These are phyloP conservation scores for Rhincodon typus DNA, from an alignment of 2,797 vertebrate species.

Conservation along the genomic window DNA sequence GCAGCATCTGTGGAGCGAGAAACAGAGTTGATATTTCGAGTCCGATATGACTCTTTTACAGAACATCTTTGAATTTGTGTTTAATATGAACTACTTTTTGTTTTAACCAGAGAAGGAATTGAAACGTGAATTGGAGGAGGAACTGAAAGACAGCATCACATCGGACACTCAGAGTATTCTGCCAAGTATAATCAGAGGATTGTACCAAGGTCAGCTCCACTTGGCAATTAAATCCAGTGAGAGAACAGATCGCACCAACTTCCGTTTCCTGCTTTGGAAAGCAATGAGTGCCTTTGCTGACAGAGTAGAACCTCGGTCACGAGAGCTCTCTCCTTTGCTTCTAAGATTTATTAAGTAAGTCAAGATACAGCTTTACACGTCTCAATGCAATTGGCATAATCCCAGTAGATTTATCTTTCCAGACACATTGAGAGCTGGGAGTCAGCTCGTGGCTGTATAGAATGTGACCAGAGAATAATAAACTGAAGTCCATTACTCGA, in stretches of 20 bases:
- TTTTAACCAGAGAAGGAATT: constrained; percentile 70
- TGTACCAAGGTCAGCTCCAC: constrained; percentile 69
- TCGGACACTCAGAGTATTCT: constrained; percentile 52
- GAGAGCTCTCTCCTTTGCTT: constrained; percentile 84
- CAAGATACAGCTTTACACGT: background rate
- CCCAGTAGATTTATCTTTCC: background rate
- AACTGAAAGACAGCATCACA: constrained; percentile 45
- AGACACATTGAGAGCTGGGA: background rate
- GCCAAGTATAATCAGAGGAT: constrained; percentile 58
- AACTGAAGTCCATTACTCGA: background rate
- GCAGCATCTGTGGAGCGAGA: too few relatives aligned
- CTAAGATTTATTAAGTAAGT: constrained; percentile 83
- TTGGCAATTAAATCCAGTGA: constrained; percentile 56
- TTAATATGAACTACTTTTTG: constrained; percentile 9
- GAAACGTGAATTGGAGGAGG: constrained; percentile 51
- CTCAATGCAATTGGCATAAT: background rate
- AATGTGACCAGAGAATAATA: background rate
- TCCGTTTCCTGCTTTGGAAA: constrained; percentile 82
- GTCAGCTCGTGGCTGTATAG: background rate
- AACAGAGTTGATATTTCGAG: too few relatives aligned
- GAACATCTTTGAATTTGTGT: background rate
- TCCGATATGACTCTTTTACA: too few relatives aligned
- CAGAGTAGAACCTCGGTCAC: constrained; percentile 79
- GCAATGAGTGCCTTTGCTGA: constrained; percentile 79
- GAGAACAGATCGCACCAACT: constrained; percentile 84